phyloP scores from a whole-genome alignment of 2,113 vertebrate genomes.

The Phaethon lepturus region DNA sequence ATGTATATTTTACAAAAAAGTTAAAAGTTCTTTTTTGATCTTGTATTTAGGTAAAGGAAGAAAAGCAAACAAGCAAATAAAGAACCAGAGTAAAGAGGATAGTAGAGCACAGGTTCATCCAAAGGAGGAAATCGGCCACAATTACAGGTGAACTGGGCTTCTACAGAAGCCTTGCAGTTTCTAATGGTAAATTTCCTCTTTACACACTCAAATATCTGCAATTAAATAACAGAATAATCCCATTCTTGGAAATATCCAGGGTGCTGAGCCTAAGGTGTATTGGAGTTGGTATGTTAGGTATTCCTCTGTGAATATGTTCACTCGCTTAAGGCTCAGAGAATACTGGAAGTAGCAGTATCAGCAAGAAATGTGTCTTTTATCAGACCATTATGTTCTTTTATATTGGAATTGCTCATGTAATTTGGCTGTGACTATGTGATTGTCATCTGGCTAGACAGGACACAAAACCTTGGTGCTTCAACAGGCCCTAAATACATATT shows the following conservation, averaged over 20 bases:
- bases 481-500: not conserved
- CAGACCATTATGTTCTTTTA: not conserved
- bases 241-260: not conserved
- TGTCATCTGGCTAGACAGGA: not conserved
- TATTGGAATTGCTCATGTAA: not conserved
- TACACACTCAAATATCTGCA: not conserved
- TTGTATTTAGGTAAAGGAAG: constrained; percentile 13
- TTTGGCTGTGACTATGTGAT: not conserved
- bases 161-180: not conserved
- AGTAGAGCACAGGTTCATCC: not conserved
- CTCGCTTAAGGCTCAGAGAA: not conserved
- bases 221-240: not conserved
- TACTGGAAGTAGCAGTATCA: not conserved
- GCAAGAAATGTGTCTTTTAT: not conserved
- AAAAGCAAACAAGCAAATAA: not conserved
- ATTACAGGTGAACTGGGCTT: not conserved
- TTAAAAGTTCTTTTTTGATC: not conserved
- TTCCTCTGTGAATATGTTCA: constrained; percentile 11
- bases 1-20: not conserved
- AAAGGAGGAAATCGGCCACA: not conserved
- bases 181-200: not conserved
- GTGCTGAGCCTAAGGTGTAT: not conserved
- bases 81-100: not conserved
- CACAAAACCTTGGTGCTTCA: not conserved
- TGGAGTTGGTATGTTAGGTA: not conserved